Base-by-base conservation (phyloP, 2,113 vertebrate species). In the Pampusana beccarii region DNA sequence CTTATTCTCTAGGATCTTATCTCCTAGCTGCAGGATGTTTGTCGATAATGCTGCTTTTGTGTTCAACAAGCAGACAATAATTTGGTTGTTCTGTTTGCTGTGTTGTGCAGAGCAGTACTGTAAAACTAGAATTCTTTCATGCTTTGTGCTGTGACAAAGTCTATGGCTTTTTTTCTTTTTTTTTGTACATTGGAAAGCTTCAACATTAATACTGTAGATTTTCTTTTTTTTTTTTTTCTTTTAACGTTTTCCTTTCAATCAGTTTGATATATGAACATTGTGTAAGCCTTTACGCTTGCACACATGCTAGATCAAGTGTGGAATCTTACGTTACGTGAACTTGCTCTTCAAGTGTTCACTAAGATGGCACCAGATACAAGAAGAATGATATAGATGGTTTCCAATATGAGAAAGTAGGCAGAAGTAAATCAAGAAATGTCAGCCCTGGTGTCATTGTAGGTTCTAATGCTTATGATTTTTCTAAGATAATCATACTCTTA, bases 1-100 rank as follows among this genome's bases (percentile, higher is more conserved):
- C 97, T 96, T 98, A 82, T 98, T 97, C 90, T 93, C 73, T 60
- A 84, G 96, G 96, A 98, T 97, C 98, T 99, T 99, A 98, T 98
- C 98, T 98, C 96, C 86, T 96, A 96, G 86, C 97, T 98, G 97
- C 98, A 98, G 98, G 96, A 94, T 97, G 97, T 98, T 97, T 97
- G 97, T 97, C 97, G 98, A 98, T 98, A 98, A 98, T 98, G 91
- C 96, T 97, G 95, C 94, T 95, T 97, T 97, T 72, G 1, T 98
- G 96, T 98, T 97, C 97, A 96, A 98, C 97, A 98, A 97, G 97
- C 96, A 97, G 97, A 97, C 95, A 97, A 97, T 98, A 94, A 98
- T 97, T 98, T 97, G 95, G 97, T 97, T 97, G 93, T 96, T 93
- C 89, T 85, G 62, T 97, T 97, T 96, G 90, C 95, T 94, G 26